Evolutionary conservation across 2,888 invertebrate genomes (phyloP).

Genomic region (Pandemis heparana): DNA sequence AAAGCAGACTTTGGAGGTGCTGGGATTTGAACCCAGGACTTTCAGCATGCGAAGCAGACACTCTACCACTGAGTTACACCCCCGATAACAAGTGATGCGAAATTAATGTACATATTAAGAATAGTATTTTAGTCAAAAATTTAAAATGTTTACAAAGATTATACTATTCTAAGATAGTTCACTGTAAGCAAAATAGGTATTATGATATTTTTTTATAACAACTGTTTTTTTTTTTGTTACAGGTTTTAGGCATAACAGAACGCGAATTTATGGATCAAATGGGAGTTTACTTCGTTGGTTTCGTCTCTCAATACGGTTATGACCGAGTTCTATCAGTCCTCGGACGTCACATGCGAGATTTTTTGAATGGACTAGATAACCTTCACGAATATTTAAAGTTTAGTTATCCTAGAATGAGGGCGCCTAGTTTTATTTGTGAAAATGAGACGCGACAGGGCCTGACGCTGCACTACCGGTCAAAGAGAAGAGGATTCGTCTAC

Average conservation of each 20-base stretch:
- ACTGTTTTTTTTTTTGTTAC: conserved; percentile 50
- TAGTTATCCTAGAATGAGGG: conserved; percentile 95
- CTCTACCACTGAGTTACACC: conserved; percentile 86
- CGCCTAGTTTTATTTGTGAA: conserved; percentile 98
- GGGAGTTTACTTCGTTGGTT: conserved; percentile 97
- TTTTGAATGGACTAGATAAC: conserved; percentile 98
- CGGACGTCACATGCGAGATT: conserved; percentile 97
- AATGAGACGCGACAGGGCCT: conserved; percentile 97
- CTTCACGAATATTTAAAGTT: conserved; percentile 98
- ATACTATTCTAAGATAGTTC: neutral
- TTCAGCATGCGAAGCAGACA: conserved; percentile 89
- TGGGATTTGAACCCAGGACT: conserved; percentile 89
- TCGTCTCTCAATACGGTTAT: conserved; percentile 97
- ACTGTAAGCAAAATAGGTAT: neutral
- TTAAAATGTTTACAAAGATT: neutral
- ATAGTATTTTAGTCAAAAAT: neutral
- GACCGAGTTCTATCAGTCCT: conserved; percentile 95
- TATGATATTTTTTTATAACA: neutral
- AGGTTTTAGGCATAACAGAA: conserved; percentile 95
- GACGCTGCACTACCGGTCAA: conserved; percentile 97
- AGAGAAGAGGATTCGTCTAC: conserved; percentile 96
- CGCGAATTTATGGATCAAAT: conserved; percentile 97
- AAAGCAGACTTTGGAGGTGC: conserved; percentile 78
- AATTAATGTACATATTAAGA: neutral
- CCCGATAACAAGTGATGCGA: conserved; percentile 53